Evolutionary conservation across 2,888 invertebrate genomes (phyloP), one percentile per base, ranked within the genome.

Genomic region (Podabrus alpinus): DNA sequence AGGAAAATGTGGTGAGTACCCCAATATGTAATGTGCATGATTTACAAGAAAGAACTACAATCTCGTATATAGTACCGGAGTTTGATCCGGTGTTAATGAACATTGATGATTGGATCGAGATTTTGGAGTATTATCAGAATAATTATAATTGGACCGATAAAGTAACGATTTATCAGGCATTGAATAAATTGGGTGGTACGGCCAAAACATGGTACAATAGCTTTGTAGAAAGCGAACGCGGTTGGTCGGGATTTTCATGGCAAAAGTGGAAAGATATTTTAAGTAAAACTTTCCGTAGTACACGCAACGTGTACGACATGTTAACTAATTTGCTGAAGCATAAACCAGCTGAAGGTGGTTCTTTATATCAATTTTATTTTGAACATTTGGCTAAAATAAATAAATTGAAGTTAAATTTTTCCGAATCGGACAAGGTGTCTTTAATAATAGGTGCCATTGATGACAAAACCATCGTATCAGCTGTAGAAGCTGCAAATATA

Each of bases 321-420:
- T 79, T 78, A 59, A 78, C 72, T 75, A 76, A 79, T 16, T 25
- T 77, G 10, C 71, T 73, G 11, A 69, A 77, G 59, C 79, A 79
- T 62, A 76, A 71, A 72, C 79, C 77, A 13, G 64, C 15, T 5
- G 15, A 25, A 15, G 76, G 72, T 10, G 15, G 21, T 16, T 78
- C 78, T 24, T 68, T 79, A n/a, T 76, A 79, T 66, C 74, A 76
- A 29, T 79, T 78, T 69, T 62, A 74, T 72, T 79, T 78, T 45
- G 16, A 69, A 67, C 79, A 79, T 67, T 24, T 76, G 0, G 66
- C 76, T 1, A 77, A 79, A 77, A 78, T 80, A n/a, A 61, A 78
- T 62, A 79, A 77, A 61, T 62, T 79, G 13, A 17, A 67, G 13
- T 21, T 45, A 21, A 75, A 77, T 71, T 78, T 79, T 68, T 72